Base-by-base conservation (phyloP, 1,140 invertebrate species). In the Nylanderia fulva region DNA sequence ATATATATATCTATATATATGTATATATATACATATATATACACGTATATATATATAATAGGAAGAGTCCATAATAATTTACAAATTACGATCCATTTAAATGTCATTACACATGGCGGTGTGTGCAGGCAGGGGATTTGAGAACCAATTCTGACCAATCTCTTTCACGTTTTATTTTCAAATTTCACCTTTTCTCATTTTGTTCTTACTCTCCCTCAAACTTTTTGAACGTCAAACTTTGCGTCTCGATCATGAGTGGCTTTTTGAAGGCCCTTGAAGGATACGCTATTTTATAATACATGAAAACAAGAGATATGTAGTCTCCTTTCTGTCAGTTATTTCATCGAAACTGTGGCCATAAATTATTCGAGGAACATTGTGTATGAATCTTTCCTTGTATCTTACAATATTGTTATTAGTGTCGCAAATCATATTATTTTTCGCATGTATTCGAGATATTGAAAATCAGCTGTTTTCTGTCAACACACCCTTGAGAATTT, bases 31-130 rank as follows among this genome's bases (percentile, higher is more conserved):
- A n/a, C n/a, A n/a, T n/a, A n/a, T n/a, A n/a, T n/a, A n/a, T n/a
- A n/a, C n/a, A n/a, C n/a, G n/a, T n/a, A n/a, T n/a, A 48, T 18
- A 48, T 48, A 18, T 93, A 93, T 93, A 92, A 93, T 91, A 92
- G 91, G 92, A 92, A 93, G 45, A 48, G 89, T 93, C 87, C 90
- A 93, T 92, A 91, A 90, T 93, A 93, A 92, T 93, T 93, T 92
- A 93, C 91, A 93, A 93, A 93, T 93, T 92, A 92, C 90, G 85
- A 93, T 93, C 89, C 89, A 91, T 88, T 85, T 89, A 90, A 90
- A 89, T 58, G 83, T 90, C 84, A 76, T 86, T 91, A 91, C 84
- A 88, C 77, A 63, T 89, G 89, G 90, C 86, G 83, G 87, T 89
- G 87, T 89, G 85, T 90, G 86, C 86, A 90, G 89, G 89, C 89